Evolutionary conservation across 2,888 invertebrate genomes (phyloP).

Genomic region (Rhamphomyia laevipes): DNA sequence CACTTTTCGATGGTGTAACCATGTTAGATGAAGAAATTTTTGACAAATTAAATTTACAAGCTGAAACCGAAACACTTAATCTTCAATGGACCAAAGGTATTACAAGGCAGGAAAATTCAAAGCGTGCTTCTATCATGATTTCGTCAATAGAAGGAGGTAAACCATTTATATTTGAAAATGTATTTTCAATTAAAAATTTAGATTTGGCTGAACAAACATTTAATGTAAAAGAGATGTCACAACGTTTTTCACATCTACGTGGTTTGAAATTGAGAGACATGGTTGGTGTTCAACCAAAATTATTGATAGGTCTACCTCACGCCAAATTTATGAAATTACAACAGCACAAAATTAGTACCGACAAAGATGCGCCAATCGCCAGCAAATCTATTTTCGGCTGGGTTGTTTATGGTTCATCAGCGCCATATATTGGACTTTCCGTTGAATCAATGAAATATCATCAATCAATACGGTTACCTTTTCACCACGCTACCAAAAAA

Average conservation of each 20-base stretch:
- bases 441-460: neutral
- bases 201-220: neutral
- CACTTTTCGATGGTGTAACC: constrained; percentile 5
- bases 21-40: constrained; percentile 7
- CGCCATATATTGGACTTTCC: neutral
- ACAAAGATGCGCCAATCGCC: constrained; percentile 2
- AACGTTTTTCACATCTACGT: neutral
- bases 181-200: constrained; percentile 2
- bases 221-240: neutral
- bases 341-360: neutral
- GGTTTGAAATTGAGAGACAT: neutral
- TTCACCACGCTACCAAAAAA: neutral
- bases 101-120: neutral
- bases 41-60: constrained; percentile 6
- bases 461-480: neutral
- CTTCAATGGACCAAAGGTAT: constrained; percentile 4
- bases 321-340: constrained; percentile 2
- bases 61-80: constrained; percentile 1
- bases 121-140: neutral
- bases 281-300: neutral
- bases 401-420: constrained; percentile 3
- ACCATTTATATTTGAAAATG: constrained; percentile 1
- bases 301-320: constrained; percentile 2
- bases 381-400: constrained; percentile 6
- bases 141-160: neutral